Percentiles rank a stretch among this genome's conserved stretches.
Conservation (phyloP, 2,797 vertebrate species). For the Crypturellus tataupa region DNA sequence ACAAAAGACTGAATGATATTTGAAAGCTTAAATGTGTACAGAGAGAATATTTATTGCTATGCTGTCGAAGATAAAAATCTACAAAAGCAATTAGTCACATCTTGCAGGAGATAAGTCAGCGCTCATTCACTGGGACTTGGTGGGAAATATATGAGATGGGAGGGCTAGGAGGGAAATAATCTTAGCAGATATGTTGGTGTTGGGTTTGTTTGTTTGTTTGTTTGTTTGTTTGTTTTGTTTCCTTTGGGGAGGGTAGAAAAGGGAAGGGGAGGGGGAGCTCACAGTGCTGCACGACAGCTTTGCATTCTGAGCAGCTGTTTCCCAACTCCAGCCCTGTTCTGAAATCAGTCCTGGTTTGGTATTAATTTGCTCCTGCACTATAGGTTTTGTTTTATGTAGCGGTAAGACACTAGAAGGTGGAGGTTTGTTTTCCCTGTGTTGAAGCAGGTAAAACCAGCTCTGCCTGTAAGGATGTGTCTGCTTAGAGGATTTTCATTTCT, state of each 20-base stretch:
- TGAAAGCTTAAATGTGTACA: not conserved
- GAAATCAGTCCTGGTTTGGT: not conserved
- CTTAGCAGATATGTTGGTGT: not conserved
- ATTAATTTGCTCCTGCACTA: not conserved
- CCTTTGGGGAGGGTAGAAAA: too few species aligned
- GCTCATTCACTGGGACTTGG: not conserved
- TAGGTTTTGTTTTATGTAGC: not conserved
- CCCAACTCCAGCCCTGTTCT: not conserved
- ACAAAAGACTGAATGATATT: not conserved
- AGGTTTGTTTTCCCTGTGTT: rapidly evolving
- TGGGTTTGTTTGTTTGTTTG: not conserved
- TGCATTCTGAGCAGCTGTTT: not conserved
- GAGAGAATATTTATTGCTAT: not conserved
- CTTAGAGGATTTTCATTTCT: conserved; percentile 5
- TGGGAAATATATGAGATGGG: not conserved
- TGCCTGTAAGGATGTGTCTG: not conserved
- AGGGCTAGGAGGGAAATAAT: not conserved
- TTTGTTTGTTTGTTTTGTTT: too few species aligned
- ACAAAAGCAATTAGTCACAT: not conserved
- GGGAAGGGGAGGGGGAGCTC: too few species aligned
- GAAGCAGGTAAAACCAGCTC: conserved; percentile 54
- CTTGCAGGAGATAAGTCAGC: not conserved
- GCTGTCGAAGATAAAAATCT: not conserved
- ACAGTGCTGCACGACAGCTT: rapidly evolving
- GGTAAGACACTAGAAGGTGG: not conserved